These are phyloP conservation scores for Orthosia gracilis DNA, from an alignment of 2,888 invertebrate genomes.

Conservation along the genomic window DNA sequence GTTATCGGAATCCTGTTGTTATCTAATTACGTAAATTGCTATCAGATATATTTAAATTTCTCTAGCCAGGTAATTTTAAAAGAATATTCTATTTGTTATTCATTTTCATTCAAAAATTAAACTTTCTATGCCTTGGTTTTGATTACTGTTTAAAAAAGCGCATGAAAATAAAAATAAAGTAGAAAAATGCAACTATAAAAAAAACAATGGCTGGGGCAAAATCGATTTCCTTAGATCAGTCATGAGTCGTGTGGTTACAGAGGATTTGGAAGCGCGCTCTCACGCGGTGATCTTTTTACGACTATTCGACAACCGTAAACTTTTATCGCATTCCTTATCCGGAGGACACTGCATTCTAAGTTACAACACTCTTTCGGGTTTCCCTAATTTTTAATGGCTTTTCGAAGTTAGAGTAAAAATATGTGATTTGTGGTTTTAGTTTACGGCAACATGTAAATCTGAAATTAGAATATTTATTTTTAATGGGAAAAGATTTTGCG, in stretches of 20 bases:
- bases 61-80: conserved; percentile 1
- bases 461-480: background rate
- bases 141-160: background rate
- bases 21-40: conserved; percentile 30
- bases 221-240: conserved; percentile 54
- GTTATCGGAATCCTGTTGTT: conserved; percentile 36
- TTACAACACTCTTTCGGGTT: conserved; percentile 35
- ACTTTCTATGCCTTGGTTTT: background rate
- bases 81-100: background rate
- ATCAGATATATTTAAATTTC: conserved; percentile 4
- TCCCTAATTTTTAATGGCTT: conserved; percentile 55
- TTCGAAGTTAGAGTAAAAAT: conserved; percentile 33
- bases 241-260: conserved; percentile 45
- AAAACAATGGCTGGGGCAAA: conserved; percentile 19
- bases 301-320: conserved; percentile 78
- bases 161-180: background rate
- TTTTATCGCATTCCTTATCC: conserved; percentile 74
- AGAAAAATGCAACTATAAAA: conserved; percentile 15
- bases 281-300: conserved; percentile 78
- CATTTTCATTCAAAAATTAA: background rate
- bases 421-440: conserved; percentile 30
- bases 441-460: conserved; percentile 9
- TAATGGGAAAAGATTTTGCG: background rate
- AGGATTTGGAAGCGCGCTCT: conserved; percentile 70
- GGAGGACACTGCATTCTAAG: conserved; percentile 62